Evolutionary conservation across 2,113 vertebrate genomes (phyloP).

Genomic region (Piprites chloris): DNA sequence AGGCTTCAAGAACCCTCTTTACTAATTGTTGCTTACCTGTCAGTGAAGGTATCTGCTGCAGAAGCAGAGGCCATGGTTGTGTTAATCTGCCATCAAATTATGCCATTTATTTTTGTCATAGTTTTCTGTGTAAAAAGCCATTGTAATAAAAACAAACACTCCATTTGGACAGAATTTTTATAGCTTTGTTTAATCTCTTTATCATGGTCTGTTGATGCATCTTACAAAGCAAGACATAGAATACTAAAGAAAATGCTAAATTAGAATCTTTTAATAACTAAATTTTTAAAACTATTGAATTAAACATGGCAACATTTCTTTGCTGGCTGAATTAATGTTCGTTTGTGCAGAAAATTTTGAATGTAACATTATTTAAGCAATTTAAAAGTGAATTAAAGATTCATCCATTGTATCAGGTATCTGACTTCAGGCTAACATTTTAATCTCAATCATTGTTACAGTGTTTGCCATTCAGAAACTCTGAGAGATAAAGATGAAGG

Average conservation of each 20-base stretch:
- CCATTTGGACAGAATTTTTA: not conserved
- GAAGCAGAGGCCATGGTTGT: not conserved
- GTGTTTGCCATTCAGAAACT: constrained; percentile 31
- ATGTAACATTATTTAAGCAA: constrained; percentile 54
- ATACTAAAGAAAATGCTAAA: constrained; percentile 38
- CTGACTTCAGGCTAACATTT: constrained; percentile 54
- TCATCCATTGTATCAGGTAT: constrained; percentile 47
- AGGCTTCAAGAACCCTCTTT: not conserved
- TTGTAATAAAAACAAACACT: not conserved
- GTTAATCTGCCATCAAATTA: not conserved
- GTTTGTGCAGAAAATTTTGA: constrained; percentile 41
- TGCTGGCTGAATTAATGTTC: constrained; percentile 43
- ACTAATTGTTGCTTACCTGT: not conserved
- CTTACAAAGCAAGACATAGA: not conserved
- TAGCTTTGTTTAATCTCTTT: not conserved
- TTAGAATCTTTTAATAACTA: constrained; percentile 12
- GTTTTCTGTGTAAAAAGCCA: not conserved
- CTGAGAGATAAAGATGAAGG: constrained; percentile 31
- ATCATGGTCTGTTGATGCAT: not conserved
- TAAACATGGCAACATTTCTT: constrained; percentile 53
- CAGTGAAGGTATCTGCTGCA: not conserved
- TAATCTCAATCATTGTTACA: constrained; percentile 24
- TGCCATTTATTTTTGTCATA: not conserved
- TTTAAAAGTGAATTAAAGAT: constrained; percentile 64
- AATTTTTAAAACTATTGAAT: constrained; percentile 58